Base-by-base conservation (phyloP, 2,113 vertebrate species). In the Phrynocephalus versicolor region DNA sequence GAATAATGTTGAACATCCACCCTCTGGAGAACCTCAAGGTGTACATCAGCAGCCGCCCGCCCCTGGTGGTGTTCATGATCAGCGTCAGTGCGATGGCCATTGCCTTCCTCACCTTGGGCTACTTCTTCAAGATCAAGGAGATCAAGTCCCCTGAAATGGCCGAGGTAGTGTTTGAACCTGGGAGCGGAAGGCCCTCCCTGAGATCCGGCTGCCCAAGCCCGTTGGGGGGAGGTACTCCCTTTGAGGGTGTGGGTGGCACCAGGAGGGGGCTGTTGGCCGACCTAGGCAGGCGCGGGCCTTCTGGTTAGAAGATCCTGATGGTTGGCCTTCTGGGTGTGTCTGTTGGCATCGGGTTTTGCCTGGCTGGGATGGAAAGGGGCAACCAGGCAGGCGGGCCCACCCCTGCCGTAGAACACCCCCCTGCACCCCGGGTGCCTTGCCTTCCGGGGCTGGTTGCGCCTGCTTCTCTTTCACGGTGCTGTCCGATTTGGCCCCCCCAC, bases 51-150 rank as follows among this genome's bases (percentile, higher is more conserved):
- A 98, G 96, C 90, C 98, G 99, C 85, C 99, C 99, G 0, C 99
- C 99, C 0, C 96, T 99, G 91, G 99, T 99, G 96, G 98, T 99
- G 84, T 99, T 99, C 60, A 99, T 99, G 99, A 97, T 99, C 97
- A 99, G 98, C 0, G 98, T 99, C 55, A 99, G 99, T 3, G 97
- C 98, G 25, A 97, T 99, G 97, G 99, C 99, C 86, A 99, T 99
- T 55, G 98, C 98, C 87, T 99, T 99, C 92, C 97, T 99, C 65
- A 99, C 99, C 23, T 96, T 99, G 76, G 99, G 99, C 8, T 99
- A 99, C 85, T 99, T 99, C 97, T 99, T 99, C 94, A 99, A 99
- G 90, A 99, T 99, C 92, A 99, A 99, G 94, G 98, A 99, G 95
- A 99, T 99, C 90, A 99, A 98, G 91, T 98, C 99, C 75, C 98